phyloP scores from a whole-genome alignment of 2,797 vertebrate genomes.

The Phaenicophaeus curvirostris region DNA sequence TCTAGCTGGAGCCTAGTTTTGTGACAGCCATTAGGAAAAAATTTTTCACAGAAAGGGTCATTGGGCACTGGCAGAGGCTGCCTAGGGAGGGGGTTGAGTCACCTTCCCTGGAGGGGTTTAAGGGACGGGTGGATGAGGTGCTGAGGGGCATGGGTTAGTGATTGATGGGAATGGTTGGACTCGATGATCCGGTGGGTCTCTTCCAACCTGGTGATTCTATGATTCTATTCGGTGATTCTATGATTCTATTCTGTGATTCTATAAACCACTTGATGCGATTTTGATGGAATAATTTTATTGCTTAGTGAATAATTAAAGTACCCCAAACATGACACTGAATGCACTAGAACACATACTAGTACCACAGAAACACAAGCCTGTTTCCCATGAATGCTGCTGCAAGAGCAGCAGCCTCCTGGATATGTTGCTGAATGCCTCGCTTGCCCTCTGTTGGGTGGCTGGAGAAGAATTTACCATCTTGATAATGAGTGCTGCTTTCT shows the following conservation, averaged over 20 bases:
- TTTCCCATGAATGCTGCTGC: not conserved
- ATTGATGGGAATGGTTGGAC: no score
- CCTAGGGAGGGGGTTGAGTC: no score
- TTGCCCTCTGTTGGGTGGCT: slow-evolving; percentile 37
- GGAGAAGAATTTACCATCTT: not conserved
- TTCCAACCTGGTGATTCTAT: no score
- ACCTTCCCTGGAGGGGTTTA: no score
- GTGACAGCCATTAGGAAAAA: no score
- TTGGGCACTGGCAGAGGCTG: no score
- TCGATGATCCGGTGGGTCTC: no score
- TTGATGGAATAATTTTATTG: not conserved
- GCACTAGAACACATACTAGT: not conserved
- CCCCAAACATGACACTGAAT: not conserved
- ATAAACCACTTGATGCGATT: accelerated
- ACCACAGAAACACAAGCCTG: not conserved
- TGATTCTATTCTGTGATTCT: no score
- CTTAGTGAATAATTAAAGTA: not conserved
- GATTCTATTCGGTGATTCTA: no score
- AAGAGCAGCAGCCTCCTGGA: not conserved
- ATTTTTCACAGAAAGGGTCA: no score
- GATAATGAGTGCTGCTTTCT: not conserved
- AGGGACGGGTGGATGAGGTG: no score
- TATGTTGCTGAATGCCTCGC: not conserved
- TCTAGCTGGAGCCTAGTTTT: not conserved
- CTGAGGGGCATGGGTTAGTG: no score